phyloP scores from a whole-genome alignment of 2,888 invertebrate genomes.

The Craniophora ligustri region DNA sequence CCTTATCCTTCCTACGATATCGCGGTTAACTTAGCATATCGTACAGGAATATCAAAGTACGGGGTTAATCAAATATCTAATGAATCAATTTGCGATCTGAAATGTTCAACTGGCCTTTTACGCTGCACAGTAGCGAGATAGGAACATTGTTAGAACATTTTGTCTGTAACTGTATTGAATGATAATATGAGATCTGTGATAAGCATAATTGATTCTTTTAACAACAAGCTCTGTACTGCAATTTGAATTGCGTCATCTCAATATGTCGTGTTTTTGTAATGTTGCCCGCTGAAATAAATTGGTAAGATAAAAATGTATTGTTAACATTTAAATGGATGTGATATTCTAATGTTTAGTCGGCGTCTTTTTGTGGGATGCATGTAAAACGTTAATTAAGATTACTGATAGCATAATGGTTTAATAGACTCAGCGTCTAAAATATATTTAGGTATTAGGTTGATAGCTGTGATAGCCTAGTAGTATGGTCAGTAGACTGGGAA shows the following conservation, averaged over 20 bases:
- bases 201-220: conserved; percentile 46
- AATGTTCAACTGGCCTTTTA: conserved; percentile 58
- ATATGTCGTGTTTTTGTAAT: conserved; percentile 20
- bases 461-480: too few species aligned
- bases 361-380: neutral
- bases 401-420: neutral
- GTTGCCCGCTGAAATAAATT: conserved; percentile 27
- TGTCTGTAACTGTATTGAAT: conserved; percentile 41
- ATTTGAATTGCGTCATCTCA: conserved; percentile 27
- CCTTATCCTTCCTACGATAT: conserved; percentile 70
- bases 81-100: conserved; percentile 78
- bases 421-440: neutral
- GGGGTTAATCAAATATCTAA: conserved; percentile 81
- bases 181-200: conserved; percentile 37
- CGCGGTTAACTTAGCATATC: conserved; percentile 79
- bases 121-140: conserved; percentile 30
- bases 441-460: too few species aligned
- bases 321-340: conserved; percentile 17
- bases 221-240: conserved; percentile 21
- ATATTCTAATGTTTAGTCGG: neutral
- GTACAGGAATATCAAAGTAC: conserved; percentile 67
- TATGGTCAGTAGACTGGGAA: too few species aligned
- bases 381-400: neutral
- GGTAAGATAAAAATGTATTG: conserved; percentile 29
- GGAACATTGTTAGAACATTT: conserved; percentile 31